A percentile compares a stretch with the other conserved stretches of the same genome.
These are phyloP conservation scores for Maccullochella peelii DNA, from an alignment of 2,113 vertebrate species.

Conservation along the genomic window DNA sequence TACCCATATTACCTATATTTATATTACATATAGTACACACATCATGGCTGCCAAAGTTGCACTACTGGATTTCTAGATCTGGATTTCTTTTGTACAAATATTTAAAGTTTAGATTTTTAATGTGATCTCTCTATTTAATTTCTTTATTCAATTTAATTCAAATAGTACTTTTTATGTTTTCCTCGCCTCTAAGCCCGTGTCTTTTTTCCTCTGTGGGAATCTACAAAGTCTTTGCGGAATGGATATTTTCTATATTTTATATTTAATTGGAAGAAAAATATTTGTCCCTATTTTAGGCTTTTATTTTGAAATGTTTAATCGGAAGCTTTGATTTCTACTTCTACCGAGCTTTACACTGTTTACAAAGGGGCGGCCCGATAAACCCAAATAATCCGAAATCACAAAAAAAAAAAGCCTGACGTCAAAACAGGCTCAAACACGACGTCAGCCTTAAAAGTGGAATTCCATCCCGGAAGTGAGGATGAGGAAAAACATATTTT, in stretches of 20 bases:
- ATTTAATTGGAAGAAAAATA: background rate
- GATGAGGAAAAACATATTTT: background rate
- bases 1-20: background rate
- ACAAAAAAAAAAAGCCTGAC: background rate
- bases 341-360: background rate
- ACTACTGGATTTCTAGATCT: background rate
- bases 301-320: constrained; percentile 35
- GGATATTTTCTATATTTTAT: background rate
- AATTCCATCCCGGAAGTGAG: background rate
- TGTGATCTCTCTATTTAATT: background rate
- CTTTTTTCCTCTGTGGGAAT: too few relatives aligned
- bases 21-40: background rate
- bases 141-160: background rate
- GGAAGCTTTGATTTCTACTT: background rate
- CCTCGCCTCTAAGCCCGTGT: too few relatives aligned
- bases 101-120: background rate
- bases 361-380: background rate
- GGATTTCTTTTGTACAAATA: background rate
- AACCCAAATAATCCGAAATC: background rate
- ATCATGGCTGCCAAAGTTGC: background rate
- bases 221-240: background rate
- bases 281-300: background rate
- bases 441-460: constrained; percentile 2
- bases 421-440: background rate
- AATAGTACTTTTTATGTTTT: background rate